Evolutionary conservation across 2,888 invertebrate species (phyloP).

Genomic region (Serripes groenlandicus): DNA sequence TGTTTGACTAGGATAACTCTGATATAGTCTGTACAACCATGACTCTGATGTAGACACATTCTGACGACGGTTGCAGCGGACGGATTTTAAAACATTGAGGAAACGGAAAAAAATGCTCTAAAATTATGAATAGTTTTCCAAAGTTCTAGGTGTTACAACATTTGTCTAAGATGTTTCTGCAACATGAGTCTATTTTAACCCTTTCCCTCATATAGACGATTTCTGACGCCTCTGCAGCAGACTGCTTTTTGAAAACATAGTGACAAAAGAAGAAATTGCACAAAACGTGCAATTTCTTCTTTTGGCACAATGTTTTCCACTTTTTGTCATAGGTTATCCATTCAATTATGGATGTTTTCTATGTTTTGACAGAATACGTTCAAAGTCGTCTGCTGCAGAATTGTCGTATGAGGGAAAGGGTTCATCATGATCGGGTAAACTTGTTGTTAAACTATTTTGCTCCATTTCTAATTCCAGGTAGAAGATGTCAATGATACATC

Average conservation of each 20-base stretch:
- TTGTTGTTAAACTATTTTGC: neutral
- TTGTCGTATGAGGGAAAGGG: neutral
- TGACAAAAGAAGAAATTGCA: neutral
- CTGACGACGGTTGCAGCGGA: neutral
- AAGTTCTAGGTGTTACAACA: too few species aligned
- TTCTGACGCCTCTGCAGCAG: neutral
- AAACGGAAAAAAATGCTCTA: too few species aligned
- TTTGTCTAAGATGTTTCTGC: too few species aligned
- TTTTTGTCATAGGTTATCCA: neutral
- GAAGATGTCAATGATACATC: constrained; percentile 29
- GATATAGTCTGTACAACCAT: too few species aligned
- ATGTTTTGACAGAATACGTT: neutral
- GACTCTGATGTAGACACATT: too few species aligned
- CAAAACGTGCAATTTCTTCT: neutral
- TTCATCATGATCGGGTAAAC: neutral
- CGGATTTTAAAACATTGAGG: too few species aligned
- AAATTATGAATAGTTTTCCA: too few species aligned
- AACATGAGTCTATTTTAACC: too few species aligned
- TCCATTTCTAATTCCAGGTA: constrained; percentile 39
- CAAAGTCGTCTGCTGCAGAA: neutral
- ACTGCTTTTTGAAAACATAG: neutral
- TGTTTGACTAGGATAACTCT: too few species aligned
- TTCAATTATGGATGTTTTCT: too few species aligned
- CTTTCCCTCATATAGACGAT: neutral
- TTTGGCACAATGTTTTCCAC: neutral